phyloP scores from a whole-genome alignment of 2,797 vertebrate genomes.

The Notolepis coatsorum region DNA sequence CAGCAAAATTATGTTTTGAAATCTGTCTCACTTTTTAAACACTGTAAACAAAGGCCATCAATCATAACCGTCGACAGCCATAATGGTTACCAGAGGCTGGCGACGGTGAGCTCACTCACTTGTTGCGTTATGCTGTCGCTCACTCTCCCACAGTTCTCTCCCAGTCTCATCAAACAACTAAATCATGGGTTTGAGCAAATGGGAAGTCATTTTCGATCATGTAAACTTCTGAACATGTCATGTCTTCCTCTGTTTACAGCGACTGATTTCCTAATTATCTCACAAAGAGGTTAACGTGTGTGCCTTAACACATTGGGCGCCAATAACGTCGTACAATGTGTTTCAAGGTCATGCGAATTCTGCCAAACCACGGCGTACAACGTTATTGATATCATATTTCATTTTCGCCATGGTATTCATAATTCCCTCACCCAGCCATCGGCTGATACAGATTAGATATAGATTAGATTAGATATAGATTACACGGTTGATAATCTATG shows the following conservation, averaged over 20 bases:
- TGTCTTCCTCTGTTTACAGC: conserved; percentile 38
- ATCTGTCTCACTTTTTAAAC: conserved; percentile 81
- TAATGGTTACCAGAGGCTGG: conserved; percentile 83
- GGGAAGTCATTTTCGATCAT: conserved; percentile 27
- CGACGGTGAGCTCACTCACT: conserved; percentile 34
- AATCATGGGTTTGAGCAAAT: conserved; percentile 45
- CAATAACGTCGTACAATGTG: too few relatives aligned
- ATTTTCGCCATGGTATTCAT: too few relatives aligned
- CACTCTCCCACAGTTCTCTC: conserved; percentile 29
- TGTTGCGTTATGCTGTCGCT: conserved; percentile 41
- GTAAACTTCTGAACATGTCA: conserved; percentile 37
- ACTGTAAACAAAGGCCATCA: conserved; percentile 86
- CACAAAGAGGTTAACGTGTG: conserved; percentile 15
- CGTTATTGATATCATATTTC: too few relatives aligned
- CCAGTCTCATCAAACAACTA: conserved; percentile 51
- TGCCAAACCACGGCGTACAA: too few relatives aligned
- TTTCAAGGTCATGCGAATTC: too few relatives aligned
- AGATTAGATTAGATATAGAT: too few relatives aligned
- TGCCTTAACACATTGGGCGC: too few relatives aligned
- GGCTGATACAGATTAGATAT: too few relatives aligned
- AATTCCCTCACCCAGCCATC: too few relatives aligned
- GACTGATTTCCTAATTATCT: conserved; percentile 47
- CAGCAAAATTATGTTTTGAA: conserved; percentile 81
- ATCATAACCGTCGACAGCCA: conserved; percentile 80
- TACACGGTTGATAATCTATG: too few relatives aligned